Evolutionary conservation across 2,888 invertebrate genomes (phyloP).

Genomic region (Torymus auratus): DNA sequence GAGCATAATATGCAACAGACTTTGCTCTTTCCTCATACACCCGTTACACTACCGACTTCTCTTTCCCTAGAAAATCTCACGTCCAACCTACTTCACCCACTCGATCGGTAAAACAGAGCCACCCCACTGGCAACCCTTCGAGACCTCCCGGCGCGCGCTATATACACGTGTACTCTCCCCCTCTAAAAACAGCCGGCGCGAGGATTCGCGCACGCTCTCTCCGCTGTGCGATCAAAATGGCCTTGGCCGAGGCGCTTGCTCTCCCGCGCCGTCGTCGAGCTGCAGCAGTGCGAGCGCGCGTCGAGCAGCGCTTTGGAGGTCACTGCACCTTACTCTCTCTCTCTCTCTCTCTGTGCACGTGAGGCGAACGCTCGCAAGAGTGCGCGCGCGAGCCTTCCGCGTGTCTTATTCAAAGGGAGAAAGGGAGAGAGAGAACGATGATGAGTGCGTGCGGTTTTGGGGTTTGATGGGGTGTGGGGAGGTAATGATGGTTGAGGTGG

Average conservation of each 20-base stretch:
- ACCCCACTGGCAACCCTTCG: background rate
- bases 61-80: background rate
- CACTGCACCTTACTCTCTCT: conserved; percentile 69
- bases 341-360: conserved; percentile 26
- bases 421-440: too few species aligned
- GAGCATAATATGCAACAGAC: too few species aligned
- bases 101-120: conserved; percentile 24
- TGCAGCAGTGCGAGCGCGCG: conserved; percentile 37
- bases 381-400: too few species aligned
- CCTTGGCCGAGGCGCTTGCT: conserved; percentile 57
- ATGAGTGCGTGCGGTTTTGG: too few species aligned
- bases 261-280: conserved; percentile 41
- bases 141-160: background rate
- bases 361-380: background rate
- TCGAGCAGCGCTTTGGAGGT: conserved; percentile 66
- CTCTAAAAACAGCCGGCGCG: conserved; percentile 39
- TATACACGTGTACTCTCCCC: conserved; percentile 28
- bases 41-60: background rate
- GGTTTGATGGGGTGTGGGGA: too few species aligned
- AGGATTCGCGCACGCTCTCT: conserved; percentile 27
- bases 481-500: too few species aligned
- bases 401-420: too few species aligned
- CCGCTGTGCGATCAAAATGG: conserved; percentile 54
- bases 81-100: background rate
- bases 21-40: too few species aligned